Evolutionary conservation across 2,113 vertebrate species (phyloP).

Genomic region (Riparia riparia): DNA sequence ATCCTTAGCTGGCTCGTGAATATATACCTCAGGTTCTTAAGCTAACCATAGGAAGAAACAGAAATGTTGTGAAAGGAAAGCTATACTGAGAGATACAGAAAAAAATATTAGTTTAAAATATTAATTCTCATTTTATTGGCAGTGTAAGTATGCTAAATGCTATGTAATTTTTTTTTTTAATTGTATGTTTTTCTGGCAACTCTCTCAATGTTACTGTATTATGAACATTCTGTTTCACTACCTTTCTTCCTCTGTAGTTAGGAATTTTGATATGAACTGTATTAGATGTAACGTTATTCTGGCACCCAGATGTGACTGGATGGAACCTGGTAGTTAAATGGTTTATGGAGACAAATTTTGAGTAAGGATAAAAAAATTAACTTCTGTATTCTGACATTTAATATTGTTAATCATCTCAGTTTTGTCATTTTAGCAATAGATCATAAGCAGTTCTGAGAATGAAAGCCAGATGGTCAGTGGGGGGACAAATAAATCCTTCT

Average conservation of each 20-base stretch:
- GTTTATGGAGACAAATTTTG: background rate
- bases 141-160: background rate
- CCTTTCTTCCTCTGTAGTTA: background rate
- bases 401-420: background rate
- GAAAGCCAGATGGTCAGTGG: background rate
- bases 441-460: background rate
- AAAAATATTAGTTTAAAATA: background rate
- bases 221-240: background rate
- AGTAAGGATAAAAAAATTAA: background rate
- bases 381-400: background rate
- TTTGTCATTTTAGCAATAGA: background rate
- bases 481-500: background rate
- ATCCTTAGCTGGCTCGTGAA: background rate
- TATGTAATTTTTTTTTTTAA: background rate
- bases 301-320: background rate
- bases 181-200: background rate
- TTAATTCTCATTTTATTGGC: background rate
- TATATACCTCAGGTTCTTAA: background rate
- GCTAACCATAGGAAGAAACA: background rate
- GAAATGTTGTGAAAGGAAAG: background rate
- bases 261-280: background rate
- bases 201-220: background rate
- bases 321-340: background rate
- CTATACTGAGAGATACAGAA: background rate
- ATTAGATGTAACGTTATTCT: background rate